phyloP scores from a whole-genome alignment of 2,888 invertebrate genomes.

The Calameuta pallipes region DNA sequence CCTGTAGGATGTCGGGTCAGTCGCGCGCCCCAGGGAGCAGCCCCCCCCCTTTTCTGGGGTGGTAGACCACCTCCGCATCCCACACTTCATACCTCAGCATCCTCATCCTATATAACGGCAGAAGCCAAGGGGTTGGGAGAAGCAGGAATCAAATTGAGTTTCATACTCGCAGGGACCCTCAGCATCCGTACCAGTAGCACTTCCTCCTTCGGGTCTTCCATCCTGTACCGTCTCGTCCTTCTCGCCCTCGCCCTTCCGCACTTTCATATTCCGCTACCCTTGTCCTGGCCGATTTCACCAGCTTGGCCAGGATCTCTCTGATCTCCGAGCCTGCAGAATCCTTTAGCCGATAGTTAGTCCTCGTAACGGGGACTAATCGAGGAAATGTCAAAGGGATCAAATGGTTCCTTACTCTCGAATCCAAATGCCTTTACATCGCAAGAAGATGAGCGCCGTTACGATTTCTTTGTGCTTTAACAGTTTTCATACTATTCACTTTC shows the following conservation, averaged over 20 bases:
- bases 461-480: background rate
- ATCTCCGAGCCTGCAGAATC: slow-evolving; percentile 16
- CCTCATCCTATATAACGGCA: slow-evolving; percentile 20
- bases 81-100: slow-evolving; percentile 17
- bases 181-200: slow-evolving; percentile 4
- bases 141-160: slow-evolving; percentile 65
- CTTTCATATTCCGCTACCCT: background rate
- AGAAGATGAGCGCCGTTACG: background rate
- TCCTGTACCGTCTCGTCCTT: slow-evolving; percentile 25
- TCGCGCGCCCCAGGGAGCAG: slow-evolving; percentile 63
- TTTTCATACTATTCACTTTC: background rate
- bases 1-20: slow-evolving; percentile 63
- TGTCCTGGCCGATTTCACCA: slow-evolving; percentile 34
- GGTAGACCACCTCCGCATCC: slow-evolving; percentile 34
- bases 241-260: slow-evolving; percentile 2
- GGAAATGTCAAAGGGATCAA: background rate
- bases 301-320: slow-evolving; percentile 23
- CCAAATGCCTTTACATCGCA: background rate
- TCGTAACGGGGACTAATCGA: background rate
- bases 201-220: background rate
- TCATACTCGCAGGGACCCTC: slow-evolving; percentile 60
- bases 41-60: slow-evolving; percentile 52
- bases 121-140: slow-evolving; percentile 41
- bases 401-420: slow-evolving; percentile 3
- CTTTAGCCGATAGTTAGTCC: background rate